Evolutionary conservation across 2,113 vertebrate genomes (phyloP).

Genomic region (Sitta europaea): DNA sequence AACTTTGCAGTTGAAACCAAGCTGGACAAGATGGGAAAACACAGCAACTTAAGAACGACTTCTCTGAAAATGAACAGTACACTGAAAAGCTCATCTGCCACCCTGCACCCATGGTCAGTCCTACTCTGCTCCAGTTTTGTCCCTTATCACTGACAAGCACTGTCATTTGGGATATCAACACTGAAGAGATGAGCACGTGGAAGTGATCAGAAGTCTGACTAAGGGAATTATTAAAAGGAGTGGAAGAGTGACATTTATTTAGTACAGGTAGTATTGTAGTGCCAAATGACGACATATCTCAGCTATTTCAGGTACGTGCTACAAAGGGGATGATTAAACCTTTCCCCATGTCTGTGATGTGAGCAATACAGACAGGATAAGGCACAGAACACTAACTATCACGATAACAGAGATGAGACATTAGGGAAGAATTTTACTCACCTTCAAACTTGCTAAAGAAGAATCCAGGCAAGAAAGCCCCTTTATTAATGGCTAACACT

Average conservation of each 20-base stretch:
- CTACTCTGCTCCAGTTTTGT: neutral
- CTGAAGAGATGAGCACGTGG: neutral
- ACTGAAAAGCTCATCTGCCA: neutral
- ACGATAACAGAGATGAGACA: neutral
- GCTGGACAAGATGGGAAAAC: neutral
- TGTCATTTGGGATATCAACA: neutral
- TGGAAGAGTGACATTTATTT: neutral
- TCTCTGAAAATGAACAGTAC: neutral
- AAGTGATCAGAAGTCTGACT: neutral
- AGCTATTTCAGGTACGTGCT: neutral
- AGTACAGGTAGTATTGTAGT: no score
- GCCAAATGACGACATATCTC: neutral
- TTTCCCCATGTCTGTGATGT: neutral
- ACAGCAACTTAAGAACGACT: neutral
- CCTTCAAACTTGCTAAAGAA: neutral
- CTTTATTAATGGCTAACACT: neutral
- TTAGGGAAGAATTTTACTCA: neutral
- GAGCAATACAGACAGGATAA: neutral
- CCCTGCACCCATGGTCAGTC: neutral
- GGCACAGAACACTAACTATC: neutral
- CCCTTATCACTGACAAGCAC: rapidly evolving
- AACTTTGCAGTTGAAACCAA: neutral
- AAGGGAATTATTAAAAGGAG: neutral
- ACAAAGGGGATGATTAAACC: neutral
- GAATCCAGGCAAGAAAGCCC: neutral